Percentiles rank a stretch among this genome's conserved stretches.
These are phyloP conservation scores for Megastigmus dorsalis DNA, from an alignment of 2,888 invertebrate genomes.

Conservation along the genomic window DNA sequence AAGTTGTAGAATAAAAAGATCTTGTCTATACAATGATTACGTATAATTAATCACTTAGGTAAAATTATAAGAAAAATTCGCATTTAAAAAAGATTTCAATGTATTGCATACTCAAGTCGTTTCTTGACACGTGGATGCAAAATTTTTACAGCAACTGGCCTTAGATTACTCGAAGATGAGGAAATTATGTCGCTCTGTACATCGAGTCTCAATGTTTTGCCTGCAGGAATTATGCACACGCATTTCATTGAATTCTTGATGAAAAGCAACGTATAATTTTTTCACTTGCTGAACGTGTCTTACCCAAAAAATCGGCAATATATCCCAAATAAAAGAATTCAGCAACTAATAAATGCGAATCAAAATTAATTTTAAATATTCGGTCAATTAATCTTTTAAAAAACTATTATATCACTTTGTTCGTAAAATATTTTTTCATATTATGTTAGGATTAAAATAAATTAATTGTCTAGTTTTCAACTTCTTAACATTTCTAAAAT, in stretches of 20 bases:
- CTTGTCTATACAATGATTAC: constrained; percentile 62
- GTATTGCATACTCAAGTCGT: constrained; percentile 61
- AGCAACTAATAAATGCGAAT: constrained; percentile 56
- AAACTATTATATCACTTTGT: too few species aligned
- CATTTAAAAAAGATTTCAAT: background rate
- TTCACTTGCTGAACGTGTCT: background rate
- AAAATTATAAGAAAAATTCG: background rate
- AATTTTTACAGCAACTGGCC: constrained; percentile 72
- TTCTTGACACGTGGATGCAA: constrained; percentile 73
- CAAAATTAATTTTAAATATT: background rate
- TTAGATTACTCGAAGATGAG: constrained; percentile 44
- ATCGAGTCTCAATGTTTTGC: background rate
- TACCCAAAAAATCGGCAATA: constrained; percentile 39
- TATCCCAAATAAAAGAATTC: constrained; percentile 59
- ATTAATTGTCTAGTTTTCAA: too few species aligned
- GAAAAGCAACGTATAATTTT: background rate
- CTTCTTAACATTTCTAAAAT: too few species aligned
- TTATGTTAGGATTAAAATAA: too few species aligned
- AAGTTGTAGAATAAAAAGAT: constrained; percentile 72
- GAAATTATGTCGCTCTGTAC: background rate
- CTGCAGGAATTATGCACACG: background rate
- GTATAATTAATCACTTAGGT: background rate
- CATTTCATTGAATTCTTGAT: background rate
- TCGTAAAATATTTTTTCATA: too few species aligned
- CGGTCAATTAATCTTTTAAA: background rate